Evolutionary conservation across 1,140 invertebrate genomes (phyloP).

Genomic region (Pachypeltis micranthus): DNA sequence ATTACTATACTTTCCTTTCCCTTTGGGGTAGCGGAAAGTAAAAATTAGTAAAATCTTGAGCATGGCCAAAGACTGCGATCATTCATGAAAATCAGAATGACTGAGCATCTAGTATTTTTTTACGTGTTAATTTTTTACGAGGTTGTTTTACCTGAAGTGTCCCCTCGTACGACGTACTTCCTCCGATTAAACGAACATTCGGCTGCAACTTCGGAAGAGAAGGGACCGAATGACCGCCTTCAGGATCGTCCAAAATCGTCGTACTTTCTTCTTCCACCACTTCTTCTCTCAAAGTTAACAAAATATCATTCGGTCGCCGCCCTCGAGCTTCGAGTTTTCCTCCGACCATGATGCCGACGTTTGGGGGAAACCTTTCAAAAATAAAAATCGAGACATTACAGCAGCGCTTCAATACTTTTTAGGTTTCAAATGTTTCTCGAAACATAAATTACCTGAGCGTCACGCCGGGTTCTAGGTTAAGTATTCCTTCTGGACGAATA

Average conservation of each 20-base stretch:
- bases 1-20: no score
- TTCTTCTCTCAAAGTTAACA: slow-evolving; percentile 64
- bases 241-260: slow-evolving; percentile 27
- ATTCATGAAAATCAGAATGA: no score
- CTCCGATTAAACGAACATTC: slow-evolving; percentile 63
- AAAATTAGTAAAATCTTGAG: no score
- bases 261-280: slow-evolving; percentile 43
- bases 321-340: slow-evolving; percentile 76
- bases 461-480: slow-evolving; percentile 76
- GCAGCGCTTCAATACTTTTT: no score
- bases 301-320: slow-evolving; percentile 58
- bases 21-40: no score
- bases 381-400: no score
- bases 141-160: slow-evolving; percentile 60
- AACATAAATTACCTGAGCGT: slow-evolving; percentile 47
- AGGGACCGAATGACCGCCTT: slow-evolving; percentile 29
- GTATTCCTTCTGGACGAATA: slow-evolving; percentile 71
- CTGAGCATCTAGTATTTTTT: no score
- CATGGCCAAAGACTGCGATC: no score
- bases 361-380: slow-evolving; percentile 75
- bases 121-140: no score
- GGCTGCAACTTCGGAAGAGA: slow-evolving; percentile 38
- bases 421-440: background rate
- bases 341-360: slow-evolving; percentile 92
- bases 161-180: slow-evolving; percentile 60